Base-by-base conservation (phyloP, 2,797 vertebrate genomes). In the Eulemur mongoz region DNA sequence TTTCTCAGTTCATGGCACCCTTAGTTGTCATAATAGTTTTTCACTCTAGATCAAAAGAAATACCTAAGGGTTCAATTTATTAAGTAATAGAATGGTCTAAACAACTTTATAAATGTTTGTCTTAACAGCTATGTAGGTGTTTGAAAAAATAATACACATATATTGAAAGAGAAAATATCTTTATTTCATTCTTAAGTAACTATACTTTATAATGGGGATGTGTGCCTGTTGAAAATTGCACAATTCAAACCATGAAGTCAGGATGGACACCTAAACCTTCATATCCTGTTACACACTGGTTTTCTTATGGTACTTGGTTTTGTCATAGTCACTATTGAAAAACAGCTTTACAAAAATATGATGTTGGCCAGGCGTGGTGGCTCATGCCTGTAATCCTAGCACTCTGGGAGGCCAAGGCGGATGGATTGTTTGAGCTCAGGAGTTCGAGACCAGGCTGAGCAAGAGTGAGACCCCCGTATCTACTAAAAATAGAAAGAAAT, bases 31-130 rank as follows among this genome's bases (percentile, higher is more conserved):
- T 9, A 45, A 7, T 65, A 20, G 2, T 48, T 76, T 65, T 43
- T 91, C n/a, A 1, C 50, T 27, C 59, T 52, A 80, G 27, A 85
- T 32, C n/a, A 70, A 89, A 84, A 61, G 40, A 91, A 67, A 38
- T 43, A 79, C 48, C 45, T 50, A 67, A 73, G 35, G 38, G 61
- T 54, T 83, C 25, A 78, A 27, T 83, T 88, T 83, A 57, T 78
- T 70, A 83, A 91, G 70, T 70, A 78, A 78, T 61, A 35, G 69
- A 94, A 48, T 87, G 32, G 45, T 88, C 50, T 82, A 87, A 82
- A 85, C 12, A 85, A 69, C 45, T 72, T 52, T 27, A 45, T 43
- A 73, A 73, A 14, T 65, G 1, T 69, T 87, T 87, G 30, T n/a
- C 45, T 76, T 61, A 81, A n/a, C 48, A 83, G 30, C 45, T 85